These are phyloP conservation scores for Pemphredon lugubris DNA, from an alignment of 2,888 invertebrate genomes.

Conservation along the genomic window DNA sequence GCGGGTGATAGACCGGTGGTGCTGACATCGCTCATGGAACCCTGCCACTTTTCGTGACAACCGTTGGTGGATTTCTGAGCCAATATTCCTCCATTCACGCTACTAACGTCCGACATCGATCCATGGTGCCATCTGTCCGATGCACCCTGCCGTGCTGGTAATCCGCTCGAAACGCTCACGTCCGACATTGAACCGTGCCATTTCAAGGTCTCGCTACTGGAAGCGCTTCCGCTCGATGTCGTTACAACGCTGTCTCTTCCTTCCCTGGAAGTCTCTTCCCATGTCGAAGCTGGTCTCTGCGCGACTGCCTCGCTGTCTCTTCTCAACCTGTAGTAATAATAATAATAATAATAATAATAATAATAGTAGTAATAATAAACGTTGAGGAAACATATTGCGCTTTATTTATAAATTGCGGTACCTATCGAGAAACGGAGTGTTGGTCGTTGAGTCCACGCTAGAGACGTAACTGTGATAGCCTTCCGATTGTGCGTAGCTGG, in stretches of 20 bases:
- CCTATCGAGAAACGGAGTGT: slow-evolving; percentile 89
- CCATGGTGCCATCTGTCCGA: slow-evolving; percentile 75
- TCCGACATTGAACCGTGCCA: slow-evolving; percentile 86
- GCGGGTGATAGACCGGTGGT: slow-evolving; percentile 50
- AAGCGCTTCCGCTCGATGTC: slow-evolving; percentile 85
- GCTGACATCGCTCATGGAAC: slow-evolving; percentile 87
- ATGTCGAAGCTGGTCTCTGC: slow-evolving; percentile 78
- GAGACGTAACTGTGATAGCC: slow-evolving; percentile 91
- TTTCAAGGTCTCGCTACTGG: slow-evolving; percentile 89
- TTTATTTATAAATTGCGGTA: too few species aligned
- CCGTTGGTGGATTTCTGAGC: slow-evolving; percentile 62
- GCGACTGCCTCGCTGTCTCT: slow-evolving; percentile 84
- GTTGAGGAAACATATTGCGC: too few species aligned
- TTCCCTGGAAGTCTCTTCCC: slow-evolving; percentile 81
- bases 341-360: not conserved
- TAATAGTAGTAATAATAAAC: too few species aligned
- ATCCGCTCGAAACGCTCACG: slow-evolving; percentile 81
- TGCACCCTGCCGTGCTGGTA: slow-evolving; percentile 67
- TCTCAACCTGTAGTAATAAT: slow-evolving; percentile 79
- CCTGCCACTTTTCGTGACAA: slow-evolving; percentile 81
- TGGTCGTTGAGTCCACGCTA: slow-evolving; percentile 87
- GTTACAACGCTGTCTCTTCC: slow-evolving; percentile 86
- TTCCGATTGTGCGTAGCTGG: slow-evolving; percentile 90
- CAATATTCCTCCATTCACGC: slow-evolving; percentile 69
- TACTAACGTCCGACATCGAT: slow-evolving; percentile 78